phyloP scores from a whole-genome alignment of 2,113 vertebrate genomes.

The Isurus oxyrinchus region DNA sequence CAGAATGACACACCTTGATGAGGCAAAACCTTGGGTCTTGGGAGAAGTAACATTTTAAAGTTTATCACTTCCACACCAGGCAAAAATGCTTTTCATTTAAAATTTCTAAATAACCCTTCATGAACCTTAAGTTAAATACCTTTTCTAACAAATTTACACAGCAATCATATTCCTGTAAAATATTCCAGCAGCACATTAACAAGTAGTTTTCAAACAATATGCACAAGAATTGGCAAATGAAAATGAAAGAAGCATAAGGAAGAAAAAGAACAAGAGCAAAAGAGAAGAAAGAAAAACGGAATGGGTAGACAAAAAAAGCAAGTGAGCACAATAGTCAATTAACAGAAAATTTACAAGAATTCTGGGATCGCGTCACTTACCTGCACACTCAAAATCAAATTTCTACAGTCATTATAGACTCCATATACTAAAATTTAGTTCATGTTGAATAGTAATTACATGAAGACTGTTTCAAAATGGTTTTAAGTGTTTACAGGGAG shows the following conservation, averaged over 20 bases:
- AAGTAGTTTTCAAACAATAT: background rate
- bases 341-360: background rate
- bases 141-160: background rate
- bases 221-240: background rate
- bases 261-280: background rate
- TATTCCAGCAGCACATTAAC: too few species aligned
- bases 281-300: too few species aligned
- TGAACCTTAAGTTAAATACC: background rate
- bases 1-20: background rate
- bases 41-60: background rate
- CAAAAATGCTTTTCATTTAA: background rate
- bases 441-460: background rate
- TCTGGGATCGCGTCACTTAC: background rate
- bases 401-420: background rate
- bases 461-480: background rate
- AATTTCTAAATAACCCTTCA: background rate
- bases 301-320: background rate
- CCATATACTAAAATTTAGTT: background rate
- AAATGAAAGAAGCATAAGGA: background rate
- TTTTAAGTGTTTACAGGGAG: background rate
- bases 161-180: background rate
- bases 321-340: background rate
- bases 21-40: background rate
- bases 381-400: conserved; percentile 12
- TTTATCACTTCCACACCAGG: background rate